phyloP scores from a whole-genome alignment of 2,797 vertebrate genomes.

The Carcharodon carcharias region DNA sequence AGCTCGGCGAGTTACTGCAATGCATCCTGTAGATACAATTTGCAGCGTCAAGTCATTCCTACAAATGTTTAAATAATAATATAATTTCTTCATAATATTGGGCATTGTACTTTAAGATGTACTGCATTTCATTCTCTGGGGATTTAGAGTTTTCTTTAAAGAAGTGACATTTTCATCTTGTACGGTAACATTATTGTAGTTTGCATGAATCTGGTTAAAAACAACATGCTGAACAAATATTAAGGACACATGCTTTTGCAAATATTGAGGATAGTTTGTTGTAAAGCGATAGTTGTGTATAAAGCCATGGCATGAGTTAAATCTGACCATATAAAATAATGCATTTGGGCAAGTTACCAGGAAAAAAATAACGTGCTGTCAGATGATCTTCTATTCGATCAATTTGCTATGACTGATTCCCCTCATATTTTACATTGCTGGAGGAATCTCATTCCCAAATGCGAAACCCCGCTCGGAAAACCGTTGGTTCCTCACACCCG shows the following conservation, averaged over 20 bases:
- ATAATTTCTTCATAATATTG: background rate
- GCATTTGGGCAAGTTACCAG: background rate
- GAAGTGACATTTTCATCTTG: background rate
- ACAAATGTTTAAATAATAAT: background rate
- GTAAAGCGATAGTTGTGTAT: background rate
- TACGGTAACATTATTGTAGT: background rate
- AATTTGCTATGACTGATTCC: too few species aligned
- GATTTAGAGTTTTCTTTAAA: background rate
- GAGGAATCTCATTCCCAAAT: background rate
- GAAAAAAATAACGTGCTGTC: background rate
- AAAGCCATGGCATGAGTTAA: background rate
- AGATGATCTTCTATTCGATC: background rate
- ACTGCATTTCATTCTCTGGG: background rate
- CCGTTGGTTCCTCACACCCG: background rate
- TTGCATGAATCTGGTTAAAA: background rate
- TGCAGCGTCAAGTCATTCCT: background rate
- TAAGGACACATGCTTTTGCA: background rate
- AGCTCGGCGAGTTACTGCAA: background rate
- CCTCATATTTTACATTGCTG: background rate
- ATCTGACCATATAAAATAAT: background rate
- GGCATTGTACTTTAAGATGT: background rate
- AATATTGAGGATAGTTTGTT: background rate
- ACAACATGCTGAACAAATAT: background rate
- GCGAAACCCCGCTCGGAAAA: background rate
- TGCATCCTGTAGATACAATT: background rate